Base-by-base conservation (phyloP, 2,113 vertebrate genomes). In the Strigops habroptila region DNA sequence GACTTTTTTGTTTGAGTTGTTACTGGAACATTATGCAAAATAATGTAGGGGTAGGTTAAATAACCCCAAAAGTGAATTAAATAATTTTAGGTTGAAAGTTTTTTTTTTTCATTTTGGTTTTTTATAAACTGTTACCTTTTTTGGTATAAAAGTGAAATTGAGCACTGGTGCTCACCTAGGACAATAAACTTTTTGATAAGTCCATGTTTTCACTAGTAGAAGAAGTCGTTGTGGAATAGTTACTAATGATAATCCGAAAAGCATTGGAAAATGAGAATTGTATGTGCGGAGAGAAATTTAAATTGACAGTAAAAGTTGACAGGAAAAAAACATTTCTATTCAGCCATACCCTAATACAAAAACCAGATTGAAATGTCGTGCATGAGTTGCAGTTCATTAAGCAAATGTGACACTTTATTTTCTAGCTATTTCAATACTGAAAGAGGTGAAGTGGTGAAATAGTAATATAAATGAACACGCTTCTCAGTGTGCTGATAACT, bases 401-500 rank as follows among this genome's bases (percentile, higher is more conserved):
- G 86, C 86, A 98, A 97, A 97, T 95, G 87, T 97, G 97, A 97
- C 96, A 96, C 83, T 98, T 97, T 96, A 95, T 98, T 98, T 98
- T 98, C 88, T 88, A 95, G 90, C 73, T 88, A 53, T 96, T 97
- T 96, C 83, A 82, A 24, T 97, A 94, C 74, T 48, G 77, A 93
- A 88, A 86, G 88, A 95, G 96, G 28, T 95, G 82, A 97, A 95
- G 48, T 96, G 69, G 85, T 90, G 46, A 96, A 95, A 97, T 77
- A 94, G 78, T 87, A 82, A 75, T 97, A 91, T 93, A 95, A 97
- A 97, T 97, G 94, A 97, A 96, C 70, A 63, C 9, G 30, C 27
- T 91, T 95, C 51, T 94, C 90, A 64, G 22, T 80, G 70, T 81
- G 35, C 73, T 93, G 83, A 74, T 68, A 86, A 51, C 25, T 88